Conservation (phyloP, 1,140 invertebrate species). For the Magallana gigas region DNA sequence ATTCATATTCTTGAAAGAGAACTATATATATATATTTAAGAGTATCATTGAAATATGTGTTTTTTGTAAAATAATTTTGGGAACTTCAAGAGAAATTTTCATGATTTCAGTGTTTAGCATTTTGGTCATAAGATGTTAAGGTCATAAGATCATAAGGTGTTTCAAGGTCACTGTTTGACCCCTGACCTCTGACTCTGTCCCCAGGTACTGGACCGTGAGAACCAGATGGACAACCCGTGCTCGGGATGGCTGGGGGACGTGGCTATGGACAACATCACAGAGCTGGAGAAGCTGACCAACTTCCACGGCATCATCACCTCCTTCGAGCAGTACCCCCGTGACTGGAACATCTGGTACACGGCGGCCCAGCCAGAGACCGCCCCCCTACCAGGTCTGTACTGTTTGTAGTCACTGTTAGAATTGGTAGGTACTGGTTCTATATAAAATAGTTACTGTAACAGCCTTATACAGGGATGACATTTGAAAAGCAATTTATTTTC, state of each 20-base stretch:
- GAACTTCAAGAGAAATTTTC: not conserved
- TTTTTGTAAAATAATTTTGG: no score
- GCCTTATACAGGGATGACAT: no score
- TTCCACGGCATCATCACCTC: conserved; percentile 89
- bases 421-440: no score
- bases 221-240: conserved; percentile 90
- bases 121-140: not conserved
- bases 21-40: no score
- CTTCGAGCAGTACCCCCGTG: conserved; percentile 87
- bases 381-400: no score
- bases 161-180: no score
- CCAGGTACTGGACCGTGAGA: conserved; percentile 87
- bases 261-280: conserved; percentile 92
- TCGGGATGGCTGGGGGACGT: conserved; percentile 87
- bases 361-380: conserved; percentile 86
- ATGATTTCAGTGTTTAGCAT: not conserved
- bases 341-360: conserved; percentile 89
- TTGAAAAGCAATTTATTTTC: no score
- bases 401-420: no score
- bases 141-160: no score
- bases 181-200: no score
- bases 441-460: no score
- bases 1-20: no score
- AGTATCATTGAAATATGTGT: not conserved
- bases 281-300: conserved; percentile 89